phyloP scores from a whole-genome alignment of 2,113 vertebrate genomes.

The Romanogobio albipinnatus region DNA sequence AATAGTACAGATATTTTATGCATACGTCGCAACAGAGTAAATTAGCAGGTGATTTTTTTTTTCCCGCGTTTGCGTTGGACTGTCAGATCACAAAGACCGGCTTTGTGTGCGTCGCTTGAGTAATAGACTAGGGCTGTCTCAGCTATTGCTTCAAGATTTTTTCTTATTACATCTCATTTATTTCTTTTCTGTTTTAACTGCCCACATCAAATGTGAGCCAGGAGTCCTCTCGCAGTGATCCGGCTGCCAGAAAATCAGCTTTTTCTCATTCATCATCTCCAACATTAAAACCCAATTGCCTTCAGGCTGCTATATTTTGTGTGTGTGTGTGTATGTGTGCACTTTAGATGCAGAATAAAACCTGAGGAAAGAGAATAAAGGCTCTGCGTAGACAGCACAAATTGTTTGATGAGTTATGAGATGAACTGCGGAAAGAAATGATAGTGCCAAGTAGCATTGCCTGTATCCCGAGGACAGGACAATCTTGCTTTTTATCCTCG shows the following conservation, averaged over 20 bases:
- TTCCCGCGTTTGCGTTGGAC: conserved; percentile 55
- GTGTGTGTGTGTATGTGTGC: conserved; percentile 60
- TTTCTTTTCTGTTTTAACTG: conserved; percentile 61
- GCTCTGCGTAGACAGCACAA: conserved; percentile 55
- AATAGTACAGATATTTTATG: conserved; percentile 71
- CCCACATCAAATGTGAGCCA: conserved; percentile 74
- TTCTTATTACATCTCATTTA: conserved; percentile 47
- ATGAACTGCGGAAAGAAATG: conserved; percentile 62
- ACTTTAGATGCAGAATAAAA: conserved; percentile 67
- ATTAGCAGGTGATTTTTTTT: conserved; percentile 54
- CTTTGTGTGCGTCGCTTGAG: conserved; percentile 68
- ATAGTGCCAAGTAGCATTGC: conserved; percentile 65
- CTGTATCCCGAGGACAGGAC: conserved; percentile 59
- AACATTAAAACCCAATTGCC: conserved; percentile 74
- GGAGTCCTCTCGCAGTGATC: conserved; percentile 74
- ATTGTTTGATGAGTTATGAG: conserved; percentile 74
- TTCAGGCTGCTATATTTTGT: conserved; percentile 66
- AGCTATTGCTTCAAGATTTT: conserved; percentile 60
- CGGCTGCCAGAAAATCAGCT: conserved; percentile 71
- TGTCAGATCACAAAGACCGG: conserved; percentile 71
- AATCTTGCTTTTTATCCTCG: conserved; percentile 62
- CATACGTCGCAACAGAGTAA: conserved; percentile 72
- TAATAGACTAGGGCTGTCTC: conserved; percentile 65
- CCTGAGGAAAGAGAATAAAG: conserved; percentile 58
- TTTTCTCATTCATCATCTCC: conserved; percentile 74